phyloP scores from a whole-genome alignment of 1,140 invertebrate species.

The Polypedilum pembai region DNA sequence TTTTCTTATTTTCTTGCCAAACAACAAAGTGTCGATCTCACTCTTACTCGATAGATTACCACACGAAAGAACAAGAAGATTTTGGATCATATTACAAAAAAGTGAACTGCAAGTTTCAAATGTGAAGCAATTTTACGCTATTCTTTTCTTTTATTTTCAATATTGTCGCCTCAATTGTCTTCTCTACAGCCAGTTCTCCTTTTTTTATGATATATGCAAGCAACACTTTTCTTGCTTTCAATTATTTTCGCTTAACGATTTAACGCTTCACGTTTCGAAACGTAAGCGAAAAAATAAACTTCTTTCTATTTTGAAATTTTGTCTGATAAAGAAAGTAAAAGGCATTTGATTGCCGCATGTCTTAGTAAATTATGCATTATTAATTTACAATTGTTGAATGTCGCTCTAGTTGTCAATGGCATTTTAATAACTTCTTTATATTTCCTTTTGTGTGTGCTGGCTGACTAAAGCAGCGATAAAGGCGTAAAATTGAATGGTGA shows the following conservation, averaged over 20 bases:
- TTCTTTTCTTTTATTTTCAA: background rate
- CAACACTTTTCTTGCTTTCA: background rate
- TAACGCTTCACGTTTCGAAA: constrained; percentile 11
- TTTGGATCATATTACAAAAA: background rate
- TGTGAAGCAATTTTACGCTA: background rate
- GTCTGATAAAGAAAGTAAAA: constrained; percentile 2
- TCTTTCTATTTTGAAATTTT: background rate
- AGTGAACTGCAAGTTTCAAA: background rate
- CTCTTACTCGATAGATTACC: background rate
- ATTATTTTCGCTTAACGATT: constrained; percentile 3
- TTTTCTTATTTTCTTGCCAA: background rate
- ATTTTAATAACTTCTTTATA: background rate
- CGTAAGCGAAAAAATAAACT: background rate
- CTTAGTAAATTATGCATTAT: constrained; percentile 7
- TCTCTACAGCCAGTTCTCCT: background rate
- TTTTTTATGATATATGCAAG: too few relatives aligned
- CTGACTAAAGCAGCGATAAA: background rate
- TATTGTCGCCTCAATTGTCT: constrained; percentile 11
- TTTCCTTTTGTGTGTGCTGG: background rate
- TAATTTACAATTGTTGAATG: constrained; percentile 13
- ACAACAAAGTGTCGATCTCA: background rate
- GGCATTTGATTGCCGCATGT: background rate
- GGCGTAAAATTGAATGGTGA: too few relatives aligned
- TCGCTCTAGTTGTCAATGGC: constrained; percentile 3
- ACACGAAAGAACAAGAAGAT: background rate